Base-by-base conservation (phyloP, 2,888 invertebrate genomes). In the Eugnorisma glareosa region DNA sequence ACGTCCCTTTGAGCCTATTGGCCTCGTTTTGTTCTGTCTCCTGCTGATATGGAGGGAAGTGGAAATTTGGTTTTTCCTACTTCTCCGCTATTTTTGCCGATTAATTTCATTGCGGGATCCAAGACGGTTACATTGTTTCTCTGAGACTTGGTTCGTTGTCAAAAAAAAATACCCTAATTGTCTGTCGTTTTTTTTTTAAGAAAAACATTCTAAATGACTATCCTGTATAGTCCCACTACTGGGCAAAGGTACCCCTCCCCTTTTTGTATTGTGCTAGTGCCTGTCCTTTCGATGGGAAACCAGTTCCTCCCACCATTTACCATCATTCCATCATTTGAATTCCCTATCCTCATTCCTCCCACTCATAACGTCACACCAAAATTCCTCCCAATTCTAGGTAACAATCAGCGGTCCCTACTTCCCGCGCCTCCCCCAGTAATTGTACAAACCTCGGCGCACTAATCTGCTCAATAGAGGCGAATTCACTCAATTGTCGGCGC, bases 381-480 rank as follows among this genome's bases (percentile, higher is more conserved):
- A 84, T 43, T 48, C 68, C 68, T 43, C 31, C 35, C 37, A 75
- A 66, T 88, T 88, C 83, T 84, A 86, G 84, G 86, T 82, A 89
- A 86, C 81, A 77, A 79, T 67, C 77, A 77, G 63, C 69, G 45
- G 75, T 86, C 75, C 84, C 77, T 80, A 85, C 82, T 85, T 88
- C 89, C 89, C 87, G 85, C 63, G 73, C 83, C 89, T 90, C 91
- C 92, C 93, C 91, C 77, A 77, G 92, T 92, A 93, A 92, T 93
- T 91, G 93, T 91, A 91, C 88, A 92, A 93, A 93, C 94, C 94
- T 93, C 94, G 92, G 93, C 85, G 87, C 86, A 93, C 91, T 94
- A 95, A 95, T 94, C 95, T 94, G 90, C 88, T 92, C 96, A 96
- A 96, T 96, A 92, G 94, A 95, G 90, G 90, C 93, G 93, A 94